Conservation (phyloP, 1,140 invertebrate genomes). For the Bombus ignitus region DNA sequence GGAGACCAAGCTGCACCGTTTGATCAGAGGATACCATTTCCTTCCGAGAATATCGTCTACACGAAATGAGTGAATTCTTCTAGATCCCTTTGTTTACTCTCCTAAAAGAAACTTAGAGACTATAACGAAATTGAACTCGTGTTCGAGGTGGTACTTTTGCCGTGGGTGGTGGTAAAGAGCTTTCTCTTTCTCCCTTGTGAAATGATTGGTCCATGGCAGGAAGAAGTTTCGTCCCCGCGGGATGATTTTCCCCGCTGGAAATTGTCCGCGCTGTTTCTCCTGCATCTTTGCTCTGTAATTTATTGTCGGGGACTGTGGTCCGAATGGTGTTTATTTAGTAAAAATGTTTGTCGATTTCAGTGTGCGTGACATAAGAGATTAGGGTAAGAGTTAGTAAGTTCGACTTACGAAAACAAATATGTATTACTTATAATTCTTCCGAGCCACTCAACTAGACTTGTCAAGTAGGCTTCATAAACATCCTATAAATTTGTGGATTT, state of each 20-base stretch:
- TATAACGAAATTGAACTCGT: slow-evolving; percentile 31
- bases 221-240: slow-evolving; percentile 3
- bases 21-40: neutral
- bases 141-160: neutral
- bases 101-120: neutral
- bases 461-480: no score
- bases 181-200: neutral
- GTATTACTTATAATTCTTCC: no score
- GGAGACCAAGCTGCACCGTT: neutral
- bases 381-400: neutral
- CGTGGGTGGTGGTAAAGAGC: neutral
- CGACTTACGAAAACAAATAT: no score
- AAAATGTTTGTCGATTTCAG: slow-evolving; percentile 1
- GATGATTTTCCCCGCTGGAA: slow-evolving; percentile 8
- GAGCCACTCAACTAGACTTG: no score
- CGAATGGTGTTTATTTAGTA: neutral
- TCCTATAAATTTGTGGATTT: no score
- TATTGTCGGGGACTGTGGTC: neutral
- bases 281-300: neutral
- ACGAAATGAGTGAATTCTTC: neutral
- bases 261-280: neutral
- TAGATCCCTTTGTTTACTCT: neutral
- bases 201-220: neutral
- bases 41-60: neutral
- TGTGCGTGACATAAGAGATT: neutral